Evolutionary conservation across 2,797 vertebrate genomes (phyloP).

Genomic region (Scomberomorus guttatus): DNA sequence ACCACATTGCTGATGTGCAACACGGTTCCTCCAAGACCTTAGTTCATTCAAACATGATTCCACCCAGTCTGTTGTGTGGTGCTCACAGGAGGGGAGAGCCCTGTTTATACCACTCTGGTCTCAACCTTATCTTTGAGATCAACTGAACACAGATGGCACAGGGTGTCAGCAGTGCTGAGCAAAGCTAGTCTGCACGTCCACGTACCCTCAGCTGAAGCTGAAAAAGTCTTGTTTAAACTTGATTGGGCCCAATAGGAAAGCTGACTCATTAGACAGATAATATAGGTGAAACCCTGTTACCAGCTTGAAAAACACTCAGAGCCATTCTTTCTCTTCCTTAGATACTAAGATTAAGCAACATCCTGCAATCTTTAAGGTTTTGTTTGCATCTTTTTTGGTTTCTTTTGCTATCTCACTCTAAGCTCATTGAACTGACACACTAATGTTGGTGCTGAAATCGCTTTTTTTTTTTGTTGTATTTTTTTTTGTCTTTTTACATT

Average conservation of each 20-base stretch:
- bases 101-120: constrained; percentile 62
- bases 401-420: constrained; percentile 89
- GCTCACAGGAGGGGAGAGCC: constrained; percentile 59
- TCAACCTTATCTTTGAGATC: constrained; percentile 69
- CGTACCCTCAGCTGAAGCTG: constrained; percentile 61
- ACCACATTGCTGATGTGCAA: constrained; percentile 82
- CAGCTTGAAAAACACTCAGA: constrained; percentile 63
- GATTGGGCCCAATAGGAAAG: constrained; percentile 52
- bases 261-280: constrained; percentile 58
- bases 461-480: constrained; percentile 65
- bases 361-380: constrained; percentile 77
- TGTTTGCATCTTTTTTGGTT: constrained; percentile 85
- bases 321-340: constrained; percentile 64
- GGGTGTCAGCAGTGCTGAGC: constrained; percentile 67
- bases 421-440: constrained; percentile 88
- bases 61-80: constrained; percentile 67
- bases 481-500: constrained; percentile 76
- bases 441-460: constrained; percentile 88
- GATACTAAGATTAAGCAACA: constrained; percentile 81
- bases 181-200: constrained; percentile 68
- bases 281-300: constrained; percentile 68
- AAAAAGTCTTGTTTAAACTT: constrained; percentile 55
- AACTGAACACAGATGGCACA: constrained; percentile 74
- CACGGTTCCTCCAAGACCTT: constrained; percentile 69
- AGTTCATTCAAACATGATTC: constrained; percentile 59